Conservation (phyloP, 2,888 invertebrate genomes). For the Archips xylosteana region DNA sequence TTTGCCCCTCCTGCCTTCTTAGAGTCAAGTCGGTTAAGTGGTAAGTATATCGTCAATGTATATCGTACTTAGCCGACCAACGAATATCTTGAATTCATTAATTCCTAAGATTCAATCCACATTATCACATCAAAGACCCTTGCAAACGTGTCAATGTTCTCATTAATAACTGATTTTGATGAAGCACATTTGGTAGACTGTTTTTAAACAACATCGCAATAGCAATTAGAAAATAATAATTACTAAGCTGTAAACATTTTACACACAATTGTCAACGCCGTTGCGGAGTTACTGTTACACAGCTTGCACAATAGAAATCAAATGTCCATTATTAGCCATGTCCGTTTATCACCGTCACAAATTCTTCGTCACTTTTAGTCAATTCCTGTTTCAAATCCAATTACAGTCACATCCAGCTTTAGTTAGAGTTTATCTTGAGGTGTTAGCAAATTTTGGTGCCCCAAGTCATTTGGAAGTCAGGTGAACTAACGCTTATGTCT, state of each 20-base stretch:
- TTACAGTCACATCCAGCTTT: background rate
- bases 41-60: background rate
- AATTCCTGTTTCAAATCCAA: constrained; percentile 30
- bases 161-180: background rate
- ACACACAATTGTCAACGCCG: constrained; percentile 10
- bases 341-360: constrained; percentile 8
- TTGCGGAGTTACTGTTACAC: constrained; percentile 16
- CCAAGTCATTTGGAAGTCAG: no score
- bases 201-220: constrained; percentile 11
- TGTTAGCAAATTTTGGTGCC: no score
- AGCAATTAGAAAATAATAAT: constrained; percentile 25
- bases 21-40: background rate
- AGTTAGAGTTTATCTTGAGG: no score
- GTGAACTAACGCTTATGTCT: background rate
- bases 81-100: background rate
- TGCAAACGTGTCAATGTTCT: no score
- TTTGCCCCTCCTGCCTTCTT: no score
- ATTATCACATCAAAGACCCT: no score
- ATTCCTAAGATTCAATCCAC: background rate
- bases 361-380: constrained; percentile 14
- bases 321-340: background rate
- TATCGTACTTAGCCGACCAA: background rate
- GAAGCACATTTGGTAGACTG: background rate
- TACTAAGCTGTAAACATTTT: constrained; percentile 25
- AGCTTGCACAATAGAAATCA: background rate